Conservation (phyloP, 2,113 vertebrate genomes). For the Naja naja region DNA sequence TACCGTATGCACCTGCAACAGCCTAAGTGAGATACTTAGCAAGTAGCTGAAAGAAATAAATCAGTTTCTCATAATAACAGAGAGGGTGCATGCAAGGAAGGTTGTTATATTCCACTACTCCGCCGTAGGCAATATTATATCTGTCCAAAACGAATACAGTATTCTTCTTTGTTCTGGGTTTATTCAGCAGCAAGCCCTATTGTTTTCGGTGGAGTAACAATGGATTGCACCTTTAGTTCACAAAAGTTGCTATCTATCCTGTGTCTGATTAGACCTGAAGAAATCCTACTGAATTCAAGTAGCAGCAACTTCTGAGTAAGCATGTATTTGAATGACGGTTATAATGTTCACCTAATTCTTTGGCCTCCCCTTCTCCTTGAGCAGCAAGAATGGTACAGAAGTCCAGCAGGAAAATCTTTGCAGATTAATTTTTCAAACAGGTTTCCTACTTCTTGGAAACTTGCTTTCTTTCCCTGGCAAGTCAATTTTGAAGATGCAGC, state of each 20-base stretch:
- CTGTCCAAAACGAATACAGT: not conserved
- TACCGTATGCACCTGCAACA: not conserved
- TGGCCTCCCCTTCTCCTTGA: not conserved
- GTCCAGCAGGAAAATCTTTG: not conserved
- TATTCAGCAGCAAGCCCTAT: not conserved
- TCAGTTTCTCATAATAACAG: not conserved
- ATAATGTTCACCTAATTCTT: not conserved
- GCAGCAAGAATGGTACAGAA: not conserved
- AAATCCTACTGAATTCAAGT: not conserved
- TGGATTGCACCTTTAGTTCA: not conserved
- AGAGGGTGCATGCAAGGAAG: not conserved
- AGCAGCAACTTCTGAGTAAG: not conserved
- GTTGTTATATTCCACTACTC: not conserved
- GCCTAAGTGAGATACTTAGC: constrained; percentile 22
- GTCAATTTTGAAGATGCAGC: not conserved
- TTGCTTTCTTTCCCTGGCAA: not conserved
- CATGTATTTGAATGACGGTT: not conserved
- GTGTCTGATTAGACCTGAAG: not conserved
- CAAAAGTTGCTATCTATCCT: not conserved
- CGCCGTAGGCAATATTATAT: not conserved
- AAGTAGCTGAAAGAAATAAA: not conserved
- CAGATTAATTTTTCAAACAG: not conserved
- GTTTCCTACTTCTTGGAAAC: not conserved
- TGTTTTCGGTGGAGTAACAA: not conserved
- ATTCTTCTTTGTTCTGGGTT: not conserved